Evolutionary conservation across 2,113 vertebrate genomes (phyloP).

Genomic region (Thomomys bottae): DNA sequence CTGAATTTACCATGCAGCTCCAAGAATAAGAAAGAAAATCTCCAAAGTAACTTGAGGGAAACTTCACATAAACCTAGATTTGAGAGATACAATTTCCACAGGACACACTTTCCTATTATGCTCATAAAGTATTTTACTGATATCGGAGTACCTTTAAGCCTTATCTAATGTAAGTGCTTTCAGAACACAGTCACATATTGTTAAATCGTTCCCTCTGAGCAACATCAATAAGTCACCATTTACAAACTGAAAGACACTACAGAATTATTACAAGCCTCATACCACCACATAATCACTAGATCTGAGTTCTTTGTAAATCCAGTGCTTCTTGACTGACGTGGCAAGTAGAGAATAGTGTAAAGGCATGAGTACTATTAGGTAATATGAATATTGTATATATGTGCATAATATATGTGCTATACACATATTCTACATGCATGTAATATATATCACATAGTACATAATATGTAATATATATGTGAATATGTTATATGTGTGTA

Average conservation of each 20-base stretch:
- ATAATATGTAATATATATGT: constrained; percentile 32
- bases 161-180: constrained; percentile 43
- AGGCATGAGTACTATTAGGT: no score
- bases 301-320: constrained; percentile 62
- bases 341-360: constrained; percentile 20
- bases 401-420: no score
- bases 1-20: not conserved
- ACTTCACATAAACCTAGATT: constrained; percentile 45
- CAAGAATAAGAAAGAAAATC: constrained; percentile 33
- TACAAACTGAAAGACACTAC: not conserved
- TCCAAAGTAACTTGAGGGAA: constrained; percentile 31
- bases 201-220: constrained; percentile 34
- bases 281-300: constrained; percentile 33
- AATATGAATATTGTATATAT: no score
- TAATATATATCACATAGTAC: no score
- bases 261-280: constrained; percentile 19
- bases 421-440: no score
- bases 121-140: constrained; percentile 57
- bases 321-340: constrained; percentile 50
- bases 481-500: no score
- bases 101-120: constrained; percentile 48
- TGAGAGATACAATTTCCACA: constrained; percentile 49
- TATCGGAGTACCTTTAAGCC: constrained; percentile 58
- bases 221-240: constrained; percentile 35
- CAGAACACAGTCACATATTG: constrained; percentile 24